Base-by-base conservation (phyloP, 2,888 invertebrate species). In the Drosophila suboccidentalis region DNA sequence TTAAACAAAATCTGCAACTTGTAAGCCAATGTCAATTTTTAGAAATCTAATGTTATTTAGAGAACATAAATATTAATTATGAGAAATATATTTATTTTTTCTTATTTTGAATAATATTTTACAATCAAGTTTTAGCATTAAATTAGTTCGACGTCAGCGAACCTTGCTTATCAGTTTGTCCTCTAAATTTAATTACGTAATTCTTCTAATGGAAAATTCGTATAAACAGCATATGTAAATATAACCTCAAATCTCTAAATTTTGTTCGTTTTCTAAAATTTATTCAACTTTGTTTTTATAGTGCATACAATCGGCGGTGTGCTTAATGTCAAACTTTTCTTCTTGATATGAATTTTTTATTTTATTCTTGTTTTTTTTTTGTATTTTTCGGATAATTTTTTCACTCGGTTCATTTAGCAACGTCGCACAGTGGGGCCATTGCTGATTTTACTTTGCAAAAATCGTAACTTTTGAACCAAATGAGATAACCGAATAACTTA, bases 361-460 rank as follows among this genome's bases (percentile, higher is more conserved):
- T 61, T 76, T 72, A 41, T 63, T 53, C 67, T 36, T 38, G 8
- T 50, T 58, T 36, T 50, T 59, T 65, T 71, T 71, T 55, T 72
- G 46, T 73, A 41, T 77, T 59, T 79, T 87, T 82, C 51, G 55
- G 60, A 84, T 78, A 85, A 68, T 82, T 82, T 86, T 73, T 82
- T 85, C 64, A 73, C 84, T 80, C 70, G 89, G 82, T 88, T 86
- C 86, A 86, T 88, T 86, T 86, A 84, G 85, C 80, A 76, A 59
- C 72, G 77, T 72, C 75, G 80, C 81, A n/a, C n/a, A n/a, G n/a
- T n/a, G n/a, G n/a, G n/a, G n/a, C n/a, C n/a, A n/a, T n/a, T n/a
- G n/a, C n/a, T n/a, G n/a, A n/a, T n/a, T n/a, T n/a, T n/a, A n/a
- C n/a, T n/a, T n/a, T n/a, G n/a, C n/a, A n/a, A n/a, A n/a, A n/a